Base-by-base conservation (phyloP, 2,888 invertebrate genomes). In the Pilophorus perplexus region DNA sequence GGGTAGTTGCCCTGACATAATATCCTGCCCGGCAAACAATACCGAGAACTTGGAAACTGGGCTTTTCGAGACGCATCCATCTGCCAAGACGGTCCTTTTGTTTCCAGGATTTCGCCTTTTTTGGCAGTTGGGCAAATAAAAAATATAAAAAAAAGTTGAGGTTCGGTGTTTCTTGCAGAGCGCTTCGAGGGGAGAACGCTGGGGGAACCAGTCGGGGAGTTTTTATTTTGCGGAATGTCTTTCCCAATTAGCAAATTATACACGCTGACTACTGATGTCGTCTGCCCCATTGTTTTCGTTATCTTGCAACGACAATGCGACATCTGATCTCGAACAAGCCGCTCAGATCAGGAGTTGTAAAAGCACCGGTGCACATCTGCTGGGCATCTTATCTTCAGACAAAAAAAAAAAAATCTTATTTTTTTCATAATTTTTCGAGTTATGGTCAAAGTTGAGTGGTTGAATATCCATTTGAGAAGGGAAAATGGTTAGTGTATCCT, bases 161-260 rank as follows among this genome's bases (percentile, higher is more conserved):
- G 33, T 33, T 33, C 12, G 33, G 33, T 6, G 12, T 12, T 5
- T 37, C 22, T 42, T 59, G 33, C 22, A 16, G 5, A n/a, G n/a
- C n/a, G n/a, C n/a, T n/a, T n/a, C n/a, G n/a, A n/a, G n/a, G n/a
- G n/a, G n/a, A n/a, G n/a, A n/a, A n/a, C n/a, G n/a, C n/a, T n/a
- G n/a, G n/a, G n/a, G n/a, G n/a, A n/a, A n/a, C n/a, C n/a, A n/a
- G n/a, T n/a, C n/a, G n/a, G n/a, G n/a, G n/a, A n/a, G n/a, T 54
- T 54, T 54, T 23, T 33, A 8, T 33, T 33, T 33, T 25, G 1
- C 8, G 59, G 42, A 59, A 42, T 59, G 23, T 12, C 40, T 42
- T 42, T 42, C 12, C 59, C 59, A 59, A 59, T 59, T 59, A 59
- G 59, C 59, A 59, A 59, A 59, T 59, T 59, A 59, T 42, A 22